Evolutionary conservation across 2,113 vertebrate genomes (phyloP), one percentile per base, ranked within the genome.

Genomic region (Daboia siamensis): DNA sequence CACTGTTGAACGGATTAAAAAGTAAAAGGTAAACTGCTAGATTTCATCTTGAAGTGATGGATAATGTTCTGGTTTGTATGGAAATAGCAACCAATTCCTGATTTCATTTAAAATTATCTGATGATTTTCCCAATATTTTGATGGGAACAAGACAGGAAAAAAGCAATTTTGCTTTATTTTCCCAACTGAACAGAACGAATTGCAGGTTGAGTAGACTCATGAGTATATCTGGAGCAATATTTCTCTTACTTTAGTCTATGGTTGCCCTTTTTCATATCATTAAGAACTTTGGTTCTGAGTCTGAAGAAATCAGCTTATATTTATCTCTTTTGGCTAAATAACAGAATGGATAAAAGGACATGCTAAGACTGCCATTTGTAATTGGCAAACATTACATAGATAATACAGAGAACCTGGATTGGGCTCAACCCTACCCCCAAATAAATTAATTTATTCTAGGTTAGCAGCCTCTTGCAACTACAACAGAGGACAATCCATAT

Each of bases 11-110:
- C 80, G 89, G 90, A 90, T 69, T 3, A 0, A 86, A 74, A 86
- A 89, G 51, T 90, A 84, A 33, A 94, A 94, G 80, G 1, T 54
- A 39, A 56, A 93, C 51, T 94, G 64, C 3, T 39, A 80, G 13
- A 0, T 4, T 91, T 90, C 3, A 54, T 52, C 90, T 86, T 88
- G 29, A 90, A 51, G 52, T n/a, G 29, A 12, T 92, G 51, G 55
- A 91, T 56, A 12, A 3, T 29, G 74, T 92, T 4, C 0, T 90
- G 44, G 44, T 44, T 46, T 93, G 55, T 3, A n/a, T 33, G 54
- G 7, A 44, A 15, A 89, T 86, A 13, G n/a, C 48, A 92, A n/a
- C 0, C 0, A 57, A 54, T 3, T 0, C 29, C 85, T 90, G 39
- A 85, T 95, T 92, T 87, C 3, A 69, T 17, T 92, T 92, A 87